These are phyloP conservation scores for Malthinus flaveolus DNA, from an alignment of 2,888 invertebrate species.

Conservation along the genomic window DNA sequence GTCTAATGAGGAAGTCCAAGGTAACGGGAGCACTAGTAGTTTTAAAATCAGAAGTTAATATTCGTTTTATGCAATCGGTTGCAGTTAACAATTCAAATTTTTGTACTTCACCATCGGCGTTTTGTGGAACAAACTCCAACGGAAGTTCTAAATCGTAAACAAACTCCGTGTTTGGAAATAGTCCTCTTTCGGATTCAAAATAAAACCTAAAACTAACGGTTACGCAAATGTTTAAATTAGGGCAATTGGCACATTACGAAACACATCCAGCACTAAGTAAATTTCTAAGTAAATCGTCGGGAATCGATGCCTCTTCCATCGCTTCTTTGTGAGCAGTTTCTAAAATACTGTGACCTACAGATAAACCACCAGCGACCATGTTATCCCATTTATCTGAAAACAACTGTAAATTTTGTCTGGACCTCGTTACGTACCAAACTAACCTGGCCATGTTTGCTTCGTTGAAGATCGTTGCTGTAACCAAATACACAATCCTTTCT, in stretches of 20 bases:
- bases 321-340: slow-evolving; percentile 94
- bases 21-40: slow-evolving; percentile 92
- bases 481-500: slow-evolving; percentile 88
- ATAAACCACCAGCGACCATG: slow-evolving; percentile 92
- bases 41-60: slow-evolving; percentile 85
- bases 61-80: slow-evolving; percentile 78
- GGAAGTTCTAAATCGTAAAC: slow-evolving; percentile 92
- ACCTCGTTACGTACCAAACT: slow-evolving; percentile 10
- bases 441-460: slow-evolving; percentile 93
- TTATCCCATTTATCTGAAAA: slow-evolving; percentile 83
- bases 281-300: slow-evolving; percentile 74
- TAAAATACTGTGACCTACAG: slow-evolving; percentile 83
- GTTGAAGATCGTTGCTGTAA: slow-evolving; percentile 87
- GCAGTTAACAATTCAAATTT: slow-evolving; percentile 85
- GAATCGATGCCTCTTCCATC: slow-evolving; percentile 91
- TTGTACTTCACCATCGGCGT: slow-evolving; percentile 93
- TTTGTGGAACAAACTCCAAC: slow-evolving; percentile 85
- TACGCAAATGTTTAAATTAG: background rate
- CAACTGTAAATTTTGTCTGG: background rate
- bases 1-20: slow-evolving; percentile 89
- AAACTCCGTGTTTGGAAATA: slow-evolving; percentile 94
- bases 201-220: slow-evolving; percentile 65
- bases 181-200: slow-evolving; percentile 89
- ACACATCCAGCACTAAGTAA: slow-evolving; percentile 79
- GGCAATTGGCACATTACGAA: slow-evolving; percentile 59